Conservation (phyloP, 2,797 vertebrate species). For the Sebastes goodei region DNA sequence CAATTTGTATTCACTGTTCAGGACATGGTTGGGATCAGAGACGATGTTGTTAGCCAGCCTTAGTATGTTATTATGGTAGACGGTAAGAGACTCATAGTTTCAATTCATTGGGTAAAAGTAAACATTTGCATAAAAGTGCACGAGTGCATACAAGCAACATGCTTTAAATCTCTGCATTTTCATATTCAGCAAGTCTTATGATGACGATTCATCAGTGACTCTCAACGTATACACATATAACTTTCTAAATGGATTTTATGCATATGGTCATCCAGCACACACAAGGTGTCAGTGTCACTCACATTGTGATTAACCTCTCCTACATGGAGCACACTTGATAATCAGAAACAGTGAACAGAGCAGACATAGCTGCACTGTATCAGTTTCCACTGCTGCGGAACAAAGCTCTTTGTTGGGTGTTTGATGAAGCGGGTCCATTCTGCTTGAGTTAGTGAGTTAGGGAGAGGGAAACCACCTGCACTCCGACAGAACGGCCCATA, state of each 20-base stretch:
- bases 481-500: slow-evolving; percentile 18
- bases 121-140: not conserved
- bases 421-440: slow-evolving; percentile 43
- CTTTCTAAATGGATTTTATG: not conserved
- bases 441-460: slow-evolving; percentile 11
- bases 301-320: not conserved
- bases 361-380: slow-evolving; percentile 33
- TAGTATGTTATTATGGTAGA: no score
- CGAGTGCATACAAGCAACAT: not conserved
- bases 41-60: no score
- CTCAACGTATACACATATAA: not conserved
- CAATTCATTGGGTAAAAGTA: no score
- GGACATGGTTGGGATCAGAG: no score
- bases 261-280: not conserved
- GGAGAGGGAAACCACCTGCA: slow-evolving; percentile 60
- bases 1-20: no score
- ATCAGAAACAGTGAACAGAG: slow-evolving; percentile 3
- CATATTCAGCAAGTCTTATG: not conserved
- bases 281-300: slow-evolving; percentile 8
- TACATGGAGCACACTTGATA: not conserved
- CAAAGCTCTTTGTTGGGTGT: slow-evolving; percentile 59
- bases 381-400: slow-evolving; percentile 29
- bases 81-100: no score
- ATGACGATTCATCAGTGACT: no score
- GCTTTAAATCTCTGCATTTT: not conserved